Evolutionary conservation across 2,113 vertebrate genomes (phyloP), one percentile per base, ranked within the genome.

Genomic region (Dipodomys merriami): DNA sequence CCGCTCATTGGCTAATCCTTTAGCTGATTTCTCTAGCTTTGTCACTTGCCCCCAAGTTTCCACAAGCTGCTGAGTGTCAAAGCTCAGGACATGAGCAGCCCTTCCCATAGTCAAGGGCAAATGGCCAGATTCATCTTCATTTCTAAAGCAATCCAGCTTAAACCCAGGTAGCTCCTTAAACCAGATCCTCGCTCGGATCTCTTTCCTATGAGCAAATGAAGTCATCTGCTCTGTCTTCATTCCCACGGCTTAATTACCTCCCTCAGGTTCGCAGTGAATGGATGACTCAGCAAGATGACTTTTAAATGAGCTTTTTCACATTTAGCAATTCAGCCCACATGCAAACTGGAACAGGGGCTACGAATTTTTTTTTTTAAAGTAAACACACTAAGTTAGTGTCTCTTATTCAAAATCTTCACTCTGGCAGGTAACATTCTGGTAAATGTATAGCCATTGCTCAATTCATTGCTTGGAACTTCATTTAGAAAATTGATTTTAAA

Each of bases 231-330:
- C 64, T 3, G 7, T 35, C 67, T 88, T 79, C 18, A 5, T 39
- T 67, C 68, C 69, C 39, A 65, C n/a, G 25, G 33, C 44, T n/a
- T 81, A 94, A 80, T 88, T 35, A 84, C 69, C 81, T 92, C 49
- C 87, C 49, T 95, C 44, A 3, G 60, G 46, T 85, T 94, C 91
- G 79, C 82, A 27, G 65, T 78, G 89, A 94, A 94, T 68, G 82
- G 64, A 39, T 94, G 85, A 96, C 85, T 95, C 95, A 94, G 84
- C 91, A 94, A 92, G 90, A 91, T 57, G 84, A 96, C 81, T 95
- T 96, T 86, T 64, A 91, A 89, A 95, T 25, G 81, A 95, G 87
- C 30, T 44, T 90, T 79, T 90, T 79, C 83, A 78, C 44, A 87
- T 49, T 94, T 73, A 94, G 77, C 77, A 19, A 67, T 73, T 49